Conservation (phyloP, 2,113 vertebrate genomes). For the Alectura lathami region DNA sequence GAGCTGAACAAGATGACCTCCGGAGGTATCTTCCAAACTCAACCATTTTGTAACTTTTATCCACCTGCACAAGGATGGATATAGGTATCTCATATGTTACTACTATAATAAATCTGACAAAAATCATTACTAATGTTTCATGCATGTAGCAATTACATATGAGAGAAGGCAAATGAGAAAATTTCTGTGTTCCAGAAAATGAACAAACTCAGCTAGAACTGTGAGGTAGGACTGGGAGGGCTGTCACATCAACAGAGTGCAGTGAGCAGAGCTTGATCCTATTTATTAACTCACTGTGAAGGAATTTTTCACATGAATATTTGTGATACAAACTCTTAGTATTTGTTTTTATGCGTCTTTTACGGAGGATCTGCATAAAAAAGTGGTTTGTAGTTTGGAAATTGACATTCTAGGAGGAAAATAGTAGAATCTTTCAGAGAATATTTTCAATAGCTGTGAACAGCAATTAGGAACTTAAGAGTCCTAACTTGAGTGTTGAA, state of each 20-base stretch:
- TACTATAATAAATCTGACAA: not conserved
- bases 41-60: not conserved
- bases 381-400: not conserved
- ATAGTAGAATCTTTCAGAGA: not conserved
- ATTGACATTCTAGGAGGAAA: not conserved
- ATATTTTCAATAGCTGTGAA: not conserved
- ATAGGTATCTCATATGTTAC: not conserved
- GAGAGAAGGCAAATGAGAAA: not conserved
- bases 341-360: not conserved
- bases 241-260: not conserved
- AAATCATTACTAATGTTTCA: not conserved
- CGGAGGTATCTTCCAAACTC: not conserved
- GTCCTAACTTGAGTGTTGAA: not conserved
- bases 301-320: not conserved
- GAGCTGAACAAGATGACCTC: not conserved
- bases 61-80: not conserved
- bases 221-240: not conserved
- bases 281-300: not conserved
- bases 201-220: not conserved
- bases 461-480: not conserved
- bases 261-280: fast-evolving
- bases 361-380: not conserved
- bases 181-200: not conserved
- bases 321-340: not conserved
- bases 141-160: not conserved